Conservation (phyloP, 2,113 vertebrate genomes). For the Heterotis niloticus region DNA sequence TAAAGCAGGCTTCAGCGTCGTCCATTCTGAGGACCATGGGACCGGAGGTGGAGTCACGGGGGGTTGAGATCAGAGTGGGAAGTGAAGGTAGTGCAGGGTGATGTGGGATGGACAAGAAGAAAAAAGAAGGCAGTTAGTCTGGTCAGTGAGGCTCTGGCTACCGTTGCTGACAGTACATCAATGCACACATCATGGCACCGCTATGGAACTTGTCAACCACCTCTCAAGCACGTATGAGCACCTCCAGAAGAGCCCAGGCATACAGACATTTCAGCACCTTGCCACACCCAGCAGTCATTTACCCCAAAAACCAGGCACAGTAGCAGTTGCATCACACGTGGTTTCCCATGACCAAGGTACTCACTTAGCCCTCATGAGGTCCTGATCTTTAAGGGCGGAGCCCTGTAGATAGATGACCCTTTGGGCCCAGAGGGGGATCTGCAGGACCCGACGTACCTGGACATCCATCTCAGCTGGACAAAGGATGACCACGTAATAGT, state of each 20-base stretch:
- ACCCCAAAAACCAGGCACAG: no score
- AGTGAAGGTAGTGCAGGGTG: not conserved
- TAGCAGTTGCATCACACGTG: no score
- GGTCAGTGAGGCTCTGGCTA: not conserved
- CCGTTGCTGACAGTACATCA: no score
- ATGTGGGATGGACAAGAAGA: not conserved
- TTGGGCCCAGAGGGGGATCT: slow-evolving; percentile 77
- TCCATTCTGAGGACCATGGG: slow-evolving; percentile 66
- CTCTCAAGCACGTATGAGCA: no score
- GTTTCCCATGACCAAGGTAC: no score
- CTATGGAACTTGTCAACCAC: no score
- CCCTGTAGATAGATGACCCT: slow-evolving; percentile 78
- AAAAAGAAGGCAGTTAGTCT: slow-evolving; percentile 9
- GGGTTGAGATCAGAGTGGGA: not conserved
- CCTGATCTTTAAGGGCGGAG: slow-evolving; percentile 75
- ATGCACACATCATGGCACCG: no score
- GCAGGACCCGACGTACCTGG: slow-evolving; percentile 72
- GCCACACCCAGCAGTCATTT: no score
- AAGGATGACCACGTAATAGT: slow-evolving; percentile 78
- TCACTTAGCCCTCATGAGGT: slow-evolving; percentile 79
- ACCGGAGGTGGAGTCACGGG: slow-evolving; percentile 22
- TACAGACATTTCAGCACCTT: no score
- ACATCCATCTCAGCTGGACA: slow-evolving; percentile 78
- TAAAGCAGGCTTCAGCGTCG: slow-evolving; percentile 78
- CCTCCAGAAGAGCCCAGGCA: no score